Evolutionary conservation across 2,888 invertebrate genomes (phyloP), one percentile per base, ranked within the genome.

Genomic region (Girardia tigrina): DNA sequence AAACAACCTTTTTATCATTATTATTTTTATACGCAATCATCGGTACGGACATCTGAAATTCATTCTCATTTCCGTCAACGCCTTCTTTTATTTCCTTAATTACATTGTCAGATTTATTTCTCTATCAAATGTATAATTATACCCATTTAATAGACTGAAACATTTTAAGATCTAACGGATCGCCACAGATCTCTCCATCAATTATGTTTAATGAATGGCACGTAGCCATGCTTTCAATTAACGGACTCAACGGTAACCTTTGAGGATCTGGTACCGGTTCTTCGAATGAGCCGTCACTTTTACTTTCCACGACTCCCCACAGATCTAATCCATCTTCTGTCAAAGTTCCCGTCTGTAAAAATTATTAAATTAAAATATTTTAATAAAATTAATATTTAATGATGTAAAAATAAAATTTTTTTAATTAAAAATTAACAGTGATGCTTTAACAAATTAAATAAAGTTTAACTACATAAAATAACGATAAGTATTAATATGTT

Each of bases 161-260:
- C 82, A 86, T 85, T 78, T 85, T 86, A 4, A 85, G 79, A 78
- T 86, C 86, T 27, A 86, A 79, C 0, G 86, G 86, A 77, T 86
- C 85, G 1, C 86, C 86, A 16, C 81, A 79, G 0, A 86, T 76
- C 71, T 81, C 80, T 1, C 82, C 82, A 76, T 85, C 82, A 73
- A 85, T 83, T 78, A 82, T 79, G 28, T 84, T 84, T 29, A 86
- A 81, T 0, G 86, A 85, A 79, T 86, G 86, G 78, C 86, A 86
- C 1, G 84, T 81, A 28, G 85, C 86, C 83, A 86, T 83, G 77
- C 82, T 81, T 36, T 79, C 79, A 27, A 83, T 78, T 16, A 85
- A 77, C 0, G 80, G 79, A 23, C 20, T 71, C 26, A 42, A 36
- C 1, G 56, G 26, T 29, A 56, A 28, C 12, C 56, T 27, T 20